Evolutionary conservation across 2,797 vertebrate genomes (phyloP).

Genomic region (Clarias laeviceps): DNA sequence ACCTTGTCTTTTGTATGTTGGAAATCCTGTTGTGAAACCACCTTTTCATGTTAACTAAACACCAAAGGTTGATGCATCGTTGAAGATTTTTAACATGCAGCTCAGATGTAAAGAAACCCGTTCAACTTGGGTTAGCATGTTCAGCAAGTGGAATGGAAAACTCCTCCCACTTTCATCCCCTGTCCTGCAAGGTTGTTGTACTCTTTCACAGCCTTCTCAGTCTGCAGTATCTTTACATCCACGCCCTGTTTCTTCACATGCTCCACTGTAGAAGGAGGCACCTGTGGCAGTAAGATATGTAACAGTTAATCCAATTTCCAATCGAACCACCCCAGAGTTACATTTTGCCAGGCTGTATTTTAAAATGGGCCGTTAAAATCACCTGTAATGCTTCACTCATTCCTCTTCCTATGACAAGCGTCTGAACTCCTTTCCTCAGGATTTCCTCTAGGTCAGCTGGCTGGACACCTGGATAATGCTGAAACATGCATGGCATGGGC

Average conservation of each 20-base stretch:
- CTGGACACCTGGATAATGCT: slow-evolving; percentile 93
- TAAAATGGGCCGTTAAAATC: background rate
- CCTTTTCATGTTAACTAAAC: background rate
- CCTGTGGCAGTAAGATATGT: slow-evolving; percentile 67
- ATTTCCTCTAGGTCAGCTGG: slow-evolving; percentile 93
- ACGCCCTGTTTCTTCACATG: slow-evolving; percentile 83
- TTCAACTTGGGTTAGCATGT: background rate
- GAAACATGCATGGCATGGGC: background rate
- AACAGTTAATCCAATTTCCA: slow-evolving; percentile 3
- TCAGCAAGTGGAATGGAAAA: slow-evolving; percentile 96
- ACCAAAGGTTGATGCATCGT: too few species aligned
- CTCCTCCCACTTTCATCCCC: slow-evolving; percentile 84
- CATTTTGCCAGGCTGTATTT: background rate
- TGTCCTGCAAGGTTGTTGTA: slow-evolving; percentile 83
- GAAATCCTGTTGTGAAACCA: background rate
- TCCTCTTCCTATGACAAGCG: slow-evolving; percentile 90
- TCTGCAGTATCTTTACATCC: slow-evolving; percentile 83
- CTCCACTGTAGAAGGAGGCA: slow-evolving; percentile 84
- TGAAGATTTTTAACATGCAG: background rate
- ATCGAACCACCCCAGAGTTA: background rate
- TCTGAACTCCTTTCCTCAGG: slow-evolving; percentile 80
- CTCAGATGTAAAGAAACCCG: slow-evolving; percentile 14
- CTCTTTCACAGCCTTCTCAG: slow-evolving; percentile 84
- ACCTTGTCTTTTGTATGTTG: background rate
- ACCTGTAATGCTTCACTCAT: slow-evolving; percentile 95